Evolutionary conservation across 92 coral and sea anemone species (phyloP).

Genomic region (Diadumene lineata): DNA sequence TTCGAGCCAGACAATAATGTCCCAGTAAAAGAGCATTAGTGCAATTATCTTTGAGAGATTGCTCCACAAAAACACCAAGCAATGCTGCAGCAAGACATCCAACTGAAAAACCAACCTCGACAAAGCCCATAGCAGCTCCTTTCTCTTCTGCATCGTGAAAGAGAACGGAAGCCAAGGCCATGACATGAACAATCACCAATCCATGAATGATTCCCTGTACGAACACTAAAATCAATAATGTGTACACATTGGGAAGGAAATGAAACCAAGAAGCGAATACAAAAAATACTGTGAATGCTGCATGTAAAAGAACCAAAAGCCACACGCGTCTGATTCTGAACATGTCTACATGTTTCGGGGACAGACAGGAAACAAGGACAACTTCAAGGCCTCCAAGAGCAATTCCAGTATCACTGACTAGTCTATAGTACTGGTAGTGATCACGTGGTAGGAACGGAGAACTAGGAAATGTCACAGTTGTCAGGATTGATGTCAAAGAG

Average conservation of each 20-base stretch:
- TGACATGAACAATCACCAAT: neutral
- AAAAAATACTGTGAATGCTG: neutral
- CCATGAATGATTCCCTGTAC: neutral
- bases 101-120: neutral
- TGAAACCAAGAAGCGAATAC: conserved; percentile 7
- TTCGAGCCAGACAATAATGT: neutral
- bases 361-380: too few relatives aligned
- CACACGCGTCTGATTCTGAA: too few relatives aligned
- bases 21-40: neutral
- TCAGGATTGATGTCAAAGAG: too few relatives aligned
- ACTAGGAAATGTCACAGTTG: too few relatives aligned
- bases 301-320: neutral
- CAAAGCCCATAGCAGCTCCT: neutral
- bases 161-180: neutral
- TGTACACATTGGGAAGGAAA: conserved; percentile 3
- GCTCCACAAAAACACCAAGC: neutral
- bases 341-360: too few relatives aligned
- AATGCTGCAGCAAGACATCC: neutral
- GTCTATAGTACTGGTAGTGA: too few relatives aligned
- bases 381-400: too few relatives aligned
- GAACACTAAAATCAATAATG: neutral
- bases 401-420: too few relatives aligned
- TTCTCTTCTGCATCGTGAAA: neutral
- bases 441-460: too few relatives aligned
- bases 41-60: neutral